Conservation (phyloP, 2,888 invertebrate genomes). For the Lordiphosa andalusiaca region DNA sequence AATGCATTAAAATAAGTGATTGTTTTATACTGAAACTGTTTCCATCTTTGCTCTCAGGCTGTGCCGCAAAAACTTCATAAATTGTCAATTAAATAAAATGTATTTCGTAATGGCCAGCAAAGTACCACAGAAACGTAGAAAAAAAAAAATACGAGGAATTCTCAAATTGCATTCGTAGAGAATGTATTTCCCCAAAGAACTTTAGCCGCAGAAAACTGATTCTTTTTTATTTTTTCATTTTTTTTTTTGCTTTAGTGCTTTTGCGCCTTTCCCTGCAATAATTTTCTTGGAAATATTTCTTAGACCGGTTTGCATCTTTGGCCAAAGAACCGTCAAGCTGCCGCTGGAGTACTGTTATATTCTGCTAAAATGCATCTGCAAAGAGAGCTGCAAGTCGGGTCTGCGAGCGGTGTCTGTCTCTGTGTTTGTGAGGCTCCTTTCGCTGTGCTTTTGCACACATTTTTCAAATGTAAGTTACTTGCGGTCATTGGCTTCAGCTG, state of each 20-base stretch:
- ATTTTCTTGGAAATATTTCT: conserved; percentile 76
- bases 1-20: too few relatives aligned
- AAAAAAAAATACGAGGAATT: conserved; percentile 7
- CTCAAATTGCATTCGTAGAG: conserved; percentile 26
- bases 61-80: conserved; percentile 7
- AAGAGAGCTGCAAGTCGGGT: conserved; percentile 6
- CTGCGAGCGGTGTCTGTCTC: conserved; percentile 11
- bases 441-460: conserved; percentile 77
- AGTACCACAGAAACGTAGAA: too few relatives aligned
- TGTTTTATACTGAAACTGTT: too few relatives aligned
- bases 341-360: conserved; percentile 67
- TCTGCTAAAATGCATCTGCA: conserved; percentile 61
- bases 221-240: conserved; percentile 26
- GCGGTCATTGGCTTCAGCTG: conserved; percentile 79
- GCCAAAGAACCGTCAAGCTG: conserved; percentile 61
- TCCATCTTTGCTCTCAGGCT: not conserved
- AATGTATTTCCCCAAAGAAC: conserved; percentile 32
- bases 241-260: conserved; percentile 28
- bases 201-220: conserved; percentile 38
- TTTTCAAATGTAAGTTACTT: conserved; percentile 80
- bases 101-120: conserved; percentile 33
- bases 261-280: conserved; percentile 76
- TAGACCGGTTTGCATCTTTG: conserved; percentile 68
- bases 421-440: conserved; percentile 55
- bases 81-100: conserved; percentile 34